These are phyloP conservation scores for Periparus ater DNA, from an alignment of 2,797 vertebrate genomes.

Conservation along the genomic window DNA sequence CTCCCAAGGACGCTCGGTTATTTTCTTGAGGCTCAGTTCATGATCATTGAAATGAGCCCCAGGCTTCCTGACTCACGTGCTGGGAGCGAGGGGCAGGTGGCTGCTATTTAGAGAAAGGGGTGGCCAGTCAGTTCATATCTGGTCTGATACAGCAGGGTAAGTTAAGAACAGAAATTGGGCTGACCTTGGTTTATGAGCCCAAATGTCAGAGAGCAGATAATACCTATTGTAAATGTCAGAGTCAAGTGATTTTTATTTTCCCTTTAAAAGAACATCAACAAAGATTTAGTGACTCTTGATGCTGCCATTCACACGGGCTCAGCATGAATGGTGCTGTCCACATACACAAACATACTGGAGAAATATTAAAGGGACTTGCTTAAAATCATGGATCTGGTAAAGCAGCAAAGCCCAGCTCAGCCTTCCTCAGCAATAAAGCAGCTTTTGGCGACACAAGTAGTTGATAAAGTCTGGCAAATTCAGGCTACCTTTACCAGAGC, in stretches of 20 bases:
- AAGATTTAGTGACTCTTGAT: not conserved
- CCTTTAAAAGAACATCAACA: not conserved
- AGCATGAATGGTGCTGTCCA: not conserved
- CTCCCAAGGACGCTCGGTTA: accelerated
- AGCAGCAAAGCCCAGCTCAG: not conserved
- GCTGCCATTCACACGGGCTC: not conserved
- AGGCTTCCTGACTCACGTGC: accelerated
- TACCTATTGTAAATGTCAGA: slow-evolving; percentile 50
- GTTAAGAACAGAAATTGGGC: not conserved
- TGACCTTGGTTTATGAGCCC: not conserved
- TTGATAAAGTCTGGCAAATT: not conserved
- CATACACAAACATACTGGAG: not conserved
- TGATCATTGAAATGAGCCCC: not conserved
- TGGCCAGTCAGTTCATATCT: not conserved
- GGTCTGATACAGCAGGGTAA: not conserved
- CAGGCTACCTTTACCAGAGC: not conserved
- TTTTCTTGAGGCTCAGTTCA: not conserved
- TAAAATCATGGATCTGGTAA: not conserved
- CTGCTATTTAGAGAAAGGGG: not conserved
- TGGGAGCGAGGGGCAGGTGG: not conserved
- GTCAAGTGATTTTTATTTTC: not conserved
- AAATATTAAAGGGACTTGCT: not conserved
- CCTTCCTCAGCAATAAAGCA: not conserved
- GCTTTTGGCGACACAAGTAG: not conserved
- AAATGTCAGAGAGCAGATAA: slow-evolving; percentile 49